Percentiles rank a stretch among this genome's conserved stretches.
Conservation (phyloP, 1,140 invertebrate species). For the Drosophila santomea region DNA sequence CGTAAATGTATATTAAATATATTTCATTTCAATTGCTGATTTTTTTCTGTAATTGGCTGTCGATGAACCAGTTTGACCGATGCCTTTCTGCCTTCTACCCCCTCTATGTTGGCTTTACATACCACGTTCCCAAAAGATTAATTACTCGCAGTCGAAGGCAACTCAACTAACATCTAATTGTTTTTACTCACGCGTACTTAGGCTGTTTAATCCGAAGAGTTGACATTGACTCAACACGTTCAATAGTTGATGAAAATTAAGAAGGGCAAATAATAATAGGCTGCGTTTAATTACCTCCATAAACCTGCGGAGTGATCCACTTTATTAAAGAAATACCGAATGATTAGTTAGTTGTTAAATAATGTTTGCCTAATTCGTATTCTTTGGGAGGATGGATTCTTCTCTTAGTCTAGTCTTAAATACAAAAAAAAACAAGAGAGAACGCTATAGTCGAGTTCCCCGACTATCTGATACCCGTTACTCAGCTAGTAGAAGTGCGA, state of each 20-base stretch:
- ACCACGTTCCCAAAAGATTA: conserved; percentile 33
- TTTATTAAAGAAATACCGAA: background rate
- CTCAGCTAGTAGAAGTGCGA: too few species aligned
- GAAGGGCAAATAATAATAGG: conserved; percentile 14
- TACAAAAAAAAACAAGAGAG: conserved; percentile 12
- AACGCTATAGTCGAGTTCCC: too few species aligned
- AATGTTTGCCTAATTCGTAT: conserved; percentile 23
- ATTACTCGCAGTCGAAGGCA: conserved; percentile 20
- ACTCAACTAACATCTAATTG: conserved; percentile 30
- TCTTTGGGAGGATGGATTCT: conserved; percentile 27
- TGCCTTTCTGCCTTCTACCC: background rate
- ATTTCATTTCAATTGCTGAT: conserved; percentile 1
- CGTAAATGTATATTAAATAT: conserved; percentile 6
- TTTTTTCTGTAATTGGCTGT: background rate
- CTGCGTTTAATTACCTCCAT: too few species aligned
- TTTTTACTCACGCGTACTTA: conserved; percentile 32
- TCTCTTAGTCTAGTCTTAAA: conserved; percentile 8
- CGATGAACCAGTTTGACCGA: conserved; percentile 35
- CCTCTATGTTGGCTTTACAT: background rate
- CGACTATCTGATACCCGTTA: too few species aligned
- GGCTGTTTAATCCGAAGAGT: conserved; percentile 4
- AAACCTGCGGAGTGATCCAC: background rate
- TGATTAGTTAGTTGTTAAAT: background rate
- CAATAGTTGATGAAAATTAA: conserved; percentile 13
- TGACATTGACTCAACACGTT: conserved; percentile 30